Evolutionary conservation across 2,113 vertebrate species (phyloP), one percentile per base, ranked within the genome.

Genomic region (Mus musculus): DNA sequence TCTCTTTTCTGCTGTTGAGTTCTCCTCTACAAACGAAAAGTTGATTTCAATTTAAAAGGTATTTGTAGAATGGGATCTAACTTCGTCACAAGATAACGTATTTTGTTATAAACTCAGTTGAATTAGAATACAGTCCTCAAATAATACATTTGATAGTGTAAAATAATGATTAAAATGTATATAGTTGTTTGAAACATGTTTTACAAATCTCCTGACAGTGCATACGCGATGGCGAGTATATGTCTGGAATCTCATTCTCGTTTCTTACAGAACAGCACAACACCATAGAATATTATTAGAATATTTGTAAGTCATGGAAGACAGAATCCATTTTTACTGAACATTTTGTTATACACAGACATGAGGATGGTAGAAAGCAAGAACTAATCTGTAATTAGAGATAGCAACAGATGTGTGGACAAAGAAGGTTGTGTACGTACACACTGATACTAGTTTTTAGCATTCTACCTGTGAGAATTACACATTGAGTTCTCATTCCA

Each of bases 331-430:
- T 3, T 28, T 14, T 16, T 19, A 14, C 59, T 16, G 39, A 24
- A 3, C 13, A 89, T 97, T 96, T 42, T 94, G 1, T 4, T 93
- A 0, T 17, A 0, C 78, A 63, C 42, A 87, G 73, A 95, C 0
- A 0, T 91, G 7, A 96, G 95, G 4, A 61, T 85, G 4, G 13
- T 97, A 94, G 77, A 0, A 19, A 59, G 0, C 52, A 95, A 89
- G 6, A 36, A 84, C 30, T 95, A 95, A 46, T 61, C 59, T 71
- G 96, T 95, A 80, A 94, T 46, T 67, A 96, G 61, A 94, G 93
- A 96, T 88, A 39, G 4, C 11, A 97, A 72, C 2, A 93, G 80
- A 16, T 80, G 4, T 87, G 46, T 49, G 30, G 97, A 42, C 52
- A 1, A 73, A 12, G 1, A 95, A 7, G 7, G 26, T 33, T 92